phyloP scores from a whole-genome alignment of 2,888 invertebrate genomes.

The Agrochola lychnidis region DNA sequence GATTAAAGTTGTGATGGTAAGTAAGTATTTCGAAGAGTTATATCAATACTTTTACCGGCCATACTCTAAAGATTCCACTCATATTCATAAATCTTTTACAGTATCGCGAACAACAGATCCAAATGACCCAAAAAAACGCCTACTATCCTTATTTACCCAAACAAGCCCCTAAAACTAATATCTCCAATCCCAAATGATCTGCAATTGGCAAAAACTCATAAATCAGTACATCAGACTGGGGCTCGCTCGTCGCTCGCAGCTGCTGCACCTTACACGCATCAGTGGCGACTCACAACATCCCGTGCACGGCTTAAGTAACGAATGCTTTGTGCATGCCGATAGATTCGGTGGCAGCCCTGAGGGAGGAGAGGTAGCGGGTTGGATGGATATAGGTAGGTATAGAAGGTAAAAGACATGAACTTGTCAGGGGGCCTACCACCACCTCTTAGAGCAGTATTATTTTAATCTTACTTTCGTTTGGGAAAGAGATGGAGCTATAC shows the following conservation, averaged over 20 bases:
- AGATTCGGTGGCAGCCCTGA: slow-evolving; percentile 75
- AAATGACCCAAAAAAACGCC: slow-evolving; percentile 41
- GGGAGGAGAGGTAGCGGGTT: slow-evolving; percentile 63
- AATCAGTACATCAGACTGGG: slow-evolving; percentile 67
- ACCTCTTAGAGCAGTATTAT: neutral
- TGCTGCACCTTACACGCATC: slow-evolving; percentile 88
- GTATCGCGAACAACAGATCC: neutral
- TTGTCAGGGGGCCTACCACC: neutral
- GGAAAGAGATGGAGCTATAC: neutral
- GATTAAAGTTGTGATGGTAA: no score
- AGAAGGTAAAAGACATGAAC: neutral
- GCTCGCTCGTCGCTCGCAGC: slow-evolving; percentile 76
- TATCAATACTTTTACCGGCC: neutral
- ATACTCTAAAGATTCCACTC: neutral
- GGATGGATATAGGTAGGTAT: neutral
- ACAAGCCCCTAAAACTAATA: slow-evolving; percentile 58
- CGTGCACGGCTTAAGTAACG: slow-evolving; percentile 81
- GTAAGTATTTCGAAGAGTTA: neutral
- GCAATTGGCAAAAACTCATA: slow-evolving; percentile 69
- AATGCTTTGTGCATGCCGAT: slow-evolving; percentile 89
- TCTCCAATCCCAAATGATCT: slow-evolving; percentile 53
- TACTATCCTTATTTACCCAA: slow-evolving; percentile 50
- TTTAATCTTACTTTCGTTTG: neutral
- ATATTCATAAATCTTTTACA: slow-evolving; percentile 19
- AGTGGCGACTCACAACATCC: slow-evolving; percentile 85